Conservation (phyloP, 1,140 invertebrate genomes). For the Cydia splendana region DNA sequence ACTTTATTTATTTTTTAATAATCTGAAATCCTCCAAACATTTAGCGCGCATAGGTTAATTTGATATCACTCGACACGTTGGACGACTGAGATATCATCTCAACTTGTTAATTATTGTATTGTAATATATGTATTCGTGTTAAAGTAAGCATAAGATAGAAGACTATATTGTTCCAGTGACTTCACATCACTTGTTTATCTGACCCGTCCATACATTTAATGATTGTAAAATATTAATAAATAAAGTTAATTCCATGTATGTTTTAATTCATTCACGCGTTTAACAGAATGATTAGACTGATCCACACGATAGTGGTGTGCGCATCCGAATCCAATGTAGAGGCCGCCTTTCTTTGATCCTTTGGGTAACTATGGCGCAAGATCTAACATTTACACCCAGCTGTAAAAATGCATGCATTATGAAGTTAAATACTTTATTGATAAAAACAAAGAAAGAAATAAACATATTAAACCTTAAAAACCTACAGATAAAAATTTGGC, state of each 20-base stretch:
- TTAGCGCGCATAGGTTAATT: not conserved
- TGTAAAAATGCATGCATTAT: too few relatives aligned
- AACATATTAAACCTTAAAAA: too few relatives aligned
- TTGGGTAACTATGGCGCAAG: too few relatives aligned
- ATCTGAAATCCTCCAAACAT: not conserved
- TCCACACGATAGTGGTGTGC: not conserved
- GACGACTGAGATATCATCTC: slow-evolving; percentile 12
- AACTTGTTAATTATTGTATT: slow-evolving; percentile 17
- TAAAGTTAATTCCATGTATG: slow-evolving; percentile 18
- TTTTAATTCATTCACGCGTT: not conserved
- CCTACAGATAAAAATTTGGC: too few relatives aligned
- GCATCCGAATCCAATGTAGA: too few relatives aligned
- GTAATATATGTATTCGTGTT: slow-evolving; percentile 10
- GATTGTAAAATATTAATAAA: slow-evolving; percentile 41
- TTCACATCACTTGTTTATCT: slow-evolving; percentile 34
- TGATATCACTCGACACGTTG: not conserved
- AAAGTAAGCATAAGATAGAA: slow-evolving; percentile 17
- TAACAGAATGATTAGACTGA: too few relatives aligned
- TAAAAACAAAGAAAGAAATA: too few relatives aligned
- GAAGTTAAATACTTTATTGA: too few relatives aligned
- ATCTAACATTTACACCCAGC: too few relatives aligned
- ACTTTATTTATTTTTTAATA: too few relatives aligned
- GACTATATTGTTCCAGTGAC: slow-evolving; percentile 45
- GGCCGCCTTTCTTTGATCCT: too few relatives aligned
- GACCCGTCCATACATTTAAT: slow-evolving; percentile 37